A percentile compares a stretch with the other conserved stretches of the same genome.
phyloP scores from a whole-genome alignment of 2,888 invertebrate species.

The Habrosyne pyritoides region DNA sequence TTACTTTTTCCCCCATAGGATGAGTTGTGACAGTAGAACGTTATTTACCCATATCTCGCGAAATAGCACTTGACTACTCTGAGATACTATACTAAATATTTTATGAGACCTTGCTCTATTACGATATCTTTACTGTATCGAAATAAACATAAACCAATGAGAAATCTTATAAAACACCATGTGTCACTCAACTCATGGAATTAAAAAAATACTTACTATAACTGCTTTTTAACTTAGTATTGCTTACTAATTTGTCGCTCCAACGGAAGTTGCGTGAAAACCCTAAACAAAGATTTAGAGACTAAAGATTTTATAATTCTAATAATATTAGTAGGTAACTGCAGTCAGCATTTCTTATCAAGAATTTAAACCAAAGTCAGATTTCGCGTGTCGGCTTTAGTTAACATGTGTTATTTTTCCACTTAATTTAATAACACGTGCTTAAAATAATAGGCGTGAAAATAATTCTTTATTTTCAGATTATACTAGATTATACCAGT shows the following conservation, averaged over 20 bases:
- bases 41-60: no score
- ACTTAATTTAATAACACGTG: slow-evolving; percentile 27
- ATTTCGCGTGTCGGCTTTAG: slow-evolving; percentile 44
- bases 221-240: background rate
- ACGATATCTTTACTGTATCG: no score
- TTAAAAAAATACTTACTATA: no score
- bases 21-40: no score
- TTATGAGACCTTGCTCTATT: no score
- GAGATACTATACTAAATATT: no score
- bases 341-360: slow-evolving; percentile 2
- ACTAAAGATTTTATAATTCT: slow-evolving; percentile 4
- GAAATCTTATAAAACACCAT: no score
- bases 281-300: background rate
- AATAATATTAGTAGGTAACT: background rate
- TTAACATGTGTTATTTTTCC: slow-evolving; percentile 25
- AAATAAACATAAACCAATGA: no score
- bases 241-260: background rate
- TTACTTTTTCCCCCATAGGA: no score
- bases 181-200: no score
- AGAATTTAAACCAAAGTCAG: slow-evolving; percentile 15
- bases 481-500: background rate
- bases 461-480: background rate
- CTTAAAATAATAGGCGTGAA: slow-evolving; percentile 10
- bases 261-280: background rate
- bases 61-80: no score